Evolutionary conservation across 2,888 invertebrate genomes (phyloP), one percentile per base, ranked within the genome.

Genomic region (Watsonalla cultraria): DNA sequence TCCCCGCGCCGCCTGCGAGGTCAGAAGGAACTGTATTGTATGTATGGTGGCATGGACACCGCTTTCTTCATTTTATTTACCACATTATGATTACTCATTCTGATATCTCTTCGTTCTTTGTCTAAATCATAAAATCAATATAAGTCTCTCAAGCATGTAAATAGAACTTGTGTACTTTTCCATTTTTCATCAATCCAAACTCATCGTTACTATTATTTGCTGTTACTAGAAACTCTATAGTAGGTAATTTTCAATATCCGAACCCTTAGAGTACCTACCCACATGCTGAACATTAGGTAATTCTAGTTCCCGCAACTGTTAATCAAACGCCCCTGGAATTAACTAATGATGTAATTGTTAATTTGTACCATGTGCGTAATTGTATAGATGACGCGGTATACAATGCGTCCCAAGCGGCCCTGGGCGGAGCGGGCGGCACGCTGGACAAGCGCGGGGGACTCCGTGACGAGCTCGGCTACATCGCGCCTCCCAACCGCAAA

Each of bases 401-500:
- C 92, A 96, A 96, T 88, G 96, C 96, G 76, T 95, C 96, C 11
- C 94, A 94, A 81, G 94, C 93, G 33, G 82, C 83, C 0, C 60
- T 87, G 54, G 94, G 94, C 78, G 92, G 92, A 62, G 93, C 92
- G 60, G 92, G 90, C 57, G 94, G 94, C 55, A 96, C 97, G 0
- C 84, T 97, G 76, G 96, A 96, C 90, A 96, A 97, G 80, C 94
- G 96, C 61, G 96, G 96, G 0, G 90, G 90, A 0, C 92, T 97
- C 37, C 93, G 97, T 37, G 97, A 97, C 79, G 97, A 97, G 80
- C 92, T 97, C 39, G 97, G 97, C 54, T 97, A 97, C 89, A 97
- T 97, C 83, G 97, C 97, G 0, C 97, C 97, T 24, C 97, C 97
- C 53, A 97, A 97, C 87, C 93, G 97, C 70, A 97, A 97, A 85